Percentiles rank a stretch among this genome's conserved stretches.
Evolutionary conservation across 2,888 invertebrate species (phyloP).

Genomic region (Calliphora vomitoria): DNA sequence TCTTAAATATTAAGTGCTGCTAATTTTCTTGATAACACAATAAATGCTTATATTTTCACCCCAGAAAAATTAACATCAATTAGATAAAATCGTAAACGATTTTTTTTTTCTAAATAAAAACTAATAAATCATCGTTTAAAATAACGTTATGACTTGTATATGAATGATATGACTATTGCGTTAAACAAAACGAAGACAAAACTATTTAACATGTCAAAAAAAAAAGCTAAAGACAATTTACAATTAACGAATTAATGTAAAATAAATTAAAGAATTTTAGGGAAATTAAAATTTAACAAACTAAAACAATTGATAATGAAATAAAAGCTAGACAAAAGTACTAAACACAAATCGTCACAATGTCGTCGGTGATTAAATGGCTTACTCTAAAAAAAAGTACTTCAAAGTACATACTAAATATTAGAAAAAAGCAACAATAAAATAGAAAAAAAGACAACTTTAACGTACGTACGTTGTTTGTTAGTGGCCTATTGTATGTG

Average conservation of each 20-base stretch:
- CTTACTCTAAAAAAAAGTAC: not conserved
- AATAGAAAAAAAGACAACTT: conserved; percentile 1
- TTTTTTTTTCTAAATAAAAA: conserved; percentile 39
- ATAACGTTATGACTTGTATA: not conserved
- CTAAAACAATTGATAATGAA: not conserved
- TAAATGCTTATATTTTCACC: not conserved
- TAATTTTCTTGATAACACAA: conserved; percentile 46
- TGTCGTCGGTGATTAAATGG: not conserved
- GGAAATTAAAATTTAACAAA: not conserved
- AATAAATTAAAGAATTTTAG: not conserved
- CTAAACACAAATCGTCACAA: not conserved
- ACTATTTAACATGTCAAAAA: not conserved
- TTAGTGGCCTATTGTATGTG: not conserved
- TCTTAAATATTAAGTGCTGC: conserved; percentile 20
- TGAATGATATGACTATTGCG: too few species aligned
- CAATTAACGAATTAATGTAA: not conserved
- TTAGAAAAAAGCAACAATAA: not conserved
- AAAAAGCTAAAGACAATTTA: not conserved
- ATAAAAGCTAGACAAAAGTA: not conserved
- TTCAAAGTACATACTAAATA: not conserved
- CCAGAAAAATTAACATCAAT: conserved; percentile 38
- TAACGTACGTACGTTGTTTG: not conserved
- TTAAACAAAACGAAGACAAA: not conserved
- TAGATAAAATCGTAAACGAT: conserved; percentile 8
- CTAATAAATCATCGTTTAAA: conserved; percentile 34